Base-by-base conservation (phyloP, 1,140 invertebrate genomes). In the Rhynchophorus ferrugineus region DNA sequence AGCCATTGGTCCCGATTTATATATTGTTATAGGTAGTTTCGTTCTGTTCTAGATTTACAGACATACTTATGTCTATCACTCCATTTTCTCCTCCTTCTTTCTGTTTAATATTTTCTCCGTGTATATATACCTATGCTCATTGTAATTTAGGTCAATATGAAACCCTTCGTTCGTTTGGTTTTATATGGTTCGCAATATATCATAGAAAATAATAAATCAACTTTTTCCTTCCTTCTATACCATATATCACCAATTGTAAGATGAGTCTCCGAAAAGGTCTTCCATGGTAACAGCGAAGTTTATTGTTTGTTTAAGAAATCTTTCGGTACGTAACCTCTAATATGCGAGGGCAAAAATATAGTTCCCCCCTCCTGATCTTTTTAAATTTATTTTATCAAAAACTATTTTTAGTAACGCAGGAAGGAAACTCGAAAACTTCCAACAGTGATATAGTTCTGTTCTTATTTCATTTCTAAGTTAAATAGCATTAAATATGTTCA, bases 181-280 rank as follows among this genome's bases (percentile, higher is more conserved):
- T 39, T 39, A 5, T 11, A 41, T 18, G 5, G 14, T n/a, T 18
- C 19, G 11, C 38, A 41, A 39, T 41, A 41, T 41, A 41, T 41
- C 38, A 41, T 41, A 3, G 37, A 41, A 41, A 41, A 41, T 19
- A 41, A 41, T 41, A 41, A 41, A 19, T 41, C 19, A 19, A 21
- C 1, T 41, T 41, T 41, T 39, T 39, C 7, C 14, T 19, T 41
- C 5, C 14, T 18, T 2, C 14, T 14, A 18, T 5, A 11, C 18
- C 24, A 11, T 29, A 29, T 29, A 29, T 29, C 24, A 29, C 24
- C 5, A 29, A 29, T 29, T 29, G 24, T 29, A 29, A 29, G 24
- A 29, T 29, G 24, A 29, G 11, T 6, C 24, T 5, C 24, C n/a
- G 11, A 29, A 29, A 29, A 29, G 11, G 24, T 29, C 24, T 11